Evolutionary conservation across 2,113 vertebrate genomes (phyloP), one percentile per base, ranked within the genome.

Genomic region (Gopherus evgoodei): DNA sequence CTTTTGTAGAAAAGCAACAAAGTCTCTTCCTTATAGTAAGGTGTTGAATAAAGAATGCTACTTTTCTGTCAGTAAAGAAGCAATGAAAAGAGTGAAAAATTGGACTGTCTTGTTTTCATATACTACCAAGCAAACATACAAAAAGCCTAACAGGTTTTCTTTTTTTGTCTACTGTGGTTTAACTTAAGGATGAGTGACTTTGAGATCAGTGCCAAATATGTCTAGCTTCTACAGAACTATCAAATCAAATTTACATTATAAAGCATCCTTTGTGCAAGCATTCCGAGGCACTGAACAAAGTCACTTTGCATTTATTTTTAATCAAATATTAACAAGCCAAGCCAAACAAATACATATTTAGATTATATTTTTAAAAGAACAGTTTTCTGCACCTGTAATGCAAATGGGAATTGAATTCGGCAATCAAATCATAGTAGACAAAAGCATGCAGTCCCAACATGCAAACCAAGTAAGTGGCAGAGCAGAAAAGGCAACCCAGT

Each of bases 231-330:
- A 93, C 49, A 92, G 50, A 95, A 90, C 53, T 76, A 96, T 90
- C 95, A 96, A 91, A 93, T 92, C 62, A 93, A 81, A 97, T 97
- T 97, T 97, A 91, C 97, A 97, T 98, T 96, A 97, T 84, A 98
- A 98, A 98, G 93, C 84, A 83, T 91, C 38, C 79, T 96, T 97
- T 93, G 27, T 94, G 59, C 72, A 91, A 83, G 90, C 54, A 91
- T 92, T 95, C 89, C 52, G 76, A 88, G 49, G 80, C 94, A 96
- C 53, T 83, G 90, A 95, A 94, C 57, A 96, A 93, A 97, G 81
- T 94, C 87, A 84, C 84, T 96, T 96, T 86, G 89, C 98, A 98
- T 97, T 91, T 95, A 97, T 96, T 96, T 90, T 84, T 9, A 95
- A 96, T 50, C 91, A 91, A 97, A 97, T 95, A 96, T 96, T 97